Conservation (phyloP, 2,888 invertebrate species). For the Agelastica alni region DNA sequence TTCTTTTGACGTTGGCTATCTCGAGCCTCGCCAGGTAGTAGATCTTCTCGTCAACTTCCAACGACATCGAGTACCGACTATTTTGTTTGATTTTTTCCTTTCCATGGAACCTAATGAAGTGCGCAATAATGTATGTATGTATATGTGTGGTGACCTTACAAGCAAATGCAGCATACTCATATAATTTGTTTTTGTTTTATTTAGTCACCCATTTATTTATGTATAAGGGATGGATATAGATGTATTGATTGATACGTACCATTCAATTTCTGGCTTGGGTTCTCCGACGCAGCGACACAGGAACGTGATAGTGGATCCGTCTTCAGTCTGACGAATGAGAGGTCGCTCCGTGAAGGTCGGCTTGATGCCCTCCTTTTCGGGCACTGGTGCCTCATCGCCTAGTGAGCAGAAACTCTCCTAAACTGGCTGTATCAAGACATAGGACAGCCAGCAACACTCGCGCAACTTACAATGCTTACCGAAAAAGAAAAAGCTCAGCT, state of each 20-base stretch:
- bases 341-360: slow-evolving; percentile 98
- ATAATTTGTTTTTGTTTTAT: no score
- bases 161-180: slow-evolving; percentile 7
- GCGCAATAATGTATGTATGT: slow-evolving; percentile 13
- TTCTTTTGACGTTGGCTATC: slow-evolving; percentile 81
- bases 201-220: no score
- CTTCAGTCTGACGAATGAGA: slow-evolving; percentile 91
- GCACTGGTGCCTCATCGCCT: slow-evolving; percentile 96
- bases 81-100: slow-evolving; percentile 73
- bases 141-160: background rate
- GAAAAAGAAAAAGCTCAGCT: slow-evolving; percentile 56
- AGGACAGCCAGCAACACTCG: slow-evolving; percentile 57
- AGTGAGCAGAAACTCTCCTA: slow-evolving; percentile 57
- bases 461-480: slow-evolving; percentile 55
- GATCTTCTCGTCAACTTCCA: slow-evolving; percentile 87
- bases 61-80: slow-evolving; percentile 81
- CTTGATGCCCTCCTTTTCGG: slow-evolving; percentile 90
- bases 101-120: slow-evolving; percentile 74
- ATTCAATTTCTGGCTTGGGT: slow-evolving; percentile 90
- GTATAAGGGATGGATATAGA: slow-evolving; percentile 17
- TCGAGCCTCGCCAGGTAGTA: slow-evolving; percentile 91
- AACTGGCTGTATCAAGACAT: slow-evolving; percentile 52
- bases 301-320: slow-evolving; percentile 93
- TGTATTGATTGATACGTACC: slow-evolving; percentile 75
- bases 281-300: slow-evolving; percentile 97